Conservation (phyloP, 1,140 invertebrate species). For the Pseudomyrmex dendroicus region DNA sequence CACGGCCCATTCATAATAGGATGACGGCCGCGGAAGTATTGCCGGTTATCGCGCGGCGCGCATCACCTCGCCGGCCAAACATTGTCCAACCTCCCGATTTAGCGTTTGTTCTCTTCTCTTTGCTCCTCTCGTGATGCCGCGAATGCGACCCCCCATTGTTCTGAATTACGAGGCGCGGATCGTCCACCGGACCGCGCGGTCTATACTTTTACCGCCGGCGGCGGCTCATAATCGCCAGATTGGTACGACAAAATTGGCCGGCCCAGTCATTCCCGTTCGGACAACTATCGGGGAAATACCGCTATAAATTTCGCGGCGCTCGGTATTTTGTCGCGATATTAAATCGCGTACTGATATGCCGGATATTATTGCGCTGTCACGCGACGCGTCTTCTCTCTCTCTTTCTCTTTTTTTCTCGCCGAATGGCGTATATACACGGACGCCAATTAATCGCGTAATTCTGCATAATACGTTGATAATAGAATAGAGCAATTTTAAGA, state of each 20-base stretch:
- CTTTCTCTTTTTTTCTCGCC: neutral
- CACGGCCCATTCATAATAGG: conserved; percentile 75
- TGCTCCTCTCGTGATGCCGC: neutral
- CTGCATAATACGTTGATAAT: too few relatives aligned
- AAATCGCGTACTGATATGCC: conserved; percentile 52
- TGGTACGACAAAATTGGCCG: conserved; percentile 68
- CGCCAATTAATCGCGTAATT: conserved; percentile 17
- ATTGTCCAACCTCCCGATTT: conserved; percentile 71
- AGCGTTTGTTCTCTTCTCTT: conserved; percentile 18
- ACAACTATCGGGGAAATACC: conserved; percentile 60
- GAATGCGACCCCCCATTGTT: conserved; percentile 57
- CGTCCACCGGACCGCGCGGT: conserved; percentile 22
- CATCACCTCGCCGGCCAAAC: conserved; percentile 64
- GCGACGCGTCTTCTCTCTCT: too few relatives aligned
- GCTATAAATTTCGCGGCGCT: conserved; percentile 63
- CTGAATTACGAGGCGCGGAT: conserved; percentile 59
- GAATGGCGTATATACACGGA: neutral
- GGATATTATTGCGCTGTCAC: conserved; percentile 21
- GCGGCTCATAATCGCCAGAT: conserved; percentile 72
- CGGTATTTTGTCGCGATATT: conserved; percentile 60
- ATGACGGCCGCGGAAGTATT: conserved; percentile 73
- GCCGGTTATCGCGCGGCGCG: conserved; percentile 65
- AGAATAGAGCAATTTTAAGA: too few relatives aligned
- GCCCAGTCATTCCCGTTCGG: conserved; percentile 35
- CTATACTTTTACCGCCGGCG: conserved; percentile 60